Conservation (phyloP, 2,888 invertebrate species). For the Oeneis ivallda region DNA sequence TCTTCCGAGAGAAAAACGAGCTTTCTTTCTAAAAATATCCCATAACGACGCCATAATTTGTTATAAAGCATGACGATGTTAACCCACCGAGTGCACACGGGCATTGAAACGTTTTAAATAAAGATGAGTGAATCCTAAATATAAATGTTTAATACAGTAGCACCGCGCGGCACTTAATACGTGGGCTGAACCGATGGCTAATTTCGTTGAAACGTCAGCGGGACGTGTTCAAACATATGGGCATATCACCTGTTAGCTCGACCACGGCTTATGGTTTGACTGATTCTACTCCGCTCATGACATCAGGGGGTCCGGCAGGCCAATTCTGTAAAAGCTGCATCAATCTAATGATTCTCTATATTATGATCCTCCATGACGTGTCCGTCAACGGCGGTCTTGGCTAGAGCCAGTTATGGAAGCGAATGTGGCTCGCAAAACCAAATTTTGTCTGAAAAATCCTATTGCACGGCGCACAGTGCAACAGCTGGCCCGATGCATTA, state of each 20-base stretch:
- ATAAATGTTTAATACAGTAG: slow-evolving; percentile 50
- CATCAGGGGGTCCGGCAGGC: too few species aligned
- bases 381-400: too few species aligned
- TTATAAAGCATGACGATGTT: slow-evolving; percentile 34
- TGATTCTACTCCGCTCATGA: too few species aligned
- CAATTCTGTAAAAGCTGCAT: too few species aligned
- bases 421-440: too few species aligned
- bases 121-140: slow-evolving; percentile 52
- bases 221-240: slow-evolving; percentile 10
- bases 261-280: too few species aligned
- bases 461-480: too few species aligned
- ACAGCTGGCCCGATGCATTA: too few species aligned
- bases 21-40: slow-evolving; percentile 18
- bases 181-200: slow-evolving; percentile 41
- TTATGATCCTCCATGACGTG: too few species aligned
- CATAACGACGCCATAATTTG: slow-evolving; percentile 34
- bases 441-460: too few species aligned
- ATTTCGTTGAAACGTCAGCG: slow-evolving; percentile 31
- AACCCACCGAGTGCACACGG: slow-evolving; percentile 48
- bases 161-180: slow-evolving; percentile 42
- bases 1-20: background rate
- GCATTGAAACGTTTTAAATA: slow-evolving; percentile 48
- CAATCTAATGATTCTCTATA: too few species aligned
- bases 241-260: background rate
- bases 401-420: too few species aligned